Base-by-base conservation (phyloP, 92 coral and sea anemone genomes). In the Ricordea florida region DNA sequence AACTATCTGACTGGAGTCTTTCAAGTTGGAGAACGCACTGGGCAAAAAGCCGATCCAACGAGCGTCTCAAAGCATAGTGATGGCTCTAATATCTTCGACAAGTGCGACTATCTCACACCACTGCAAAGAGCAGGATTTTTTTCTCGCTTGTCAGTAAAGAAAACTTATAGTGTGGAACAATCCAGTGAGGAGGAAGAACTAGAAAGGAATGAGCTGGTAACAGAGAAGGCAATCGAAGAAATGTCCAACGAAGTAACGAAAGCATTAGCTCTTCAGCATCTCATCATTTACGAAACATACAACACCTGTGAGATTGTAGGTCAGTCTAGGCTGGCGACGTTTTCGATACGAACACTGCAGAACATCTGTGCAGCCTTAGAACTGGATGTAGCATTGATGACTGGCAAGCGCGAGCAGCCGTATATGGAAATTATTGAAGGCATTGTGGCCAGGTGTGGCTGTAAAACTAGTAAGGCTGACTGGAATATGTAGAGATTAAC, bases 41-140 rank as follows among this genome's bases (percentile, higher is more conserved):
- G 89, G 26, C 56, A 58, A 52, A 84, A 84, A 62, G 66, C 67
- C 3, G 90, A 84, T 43, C 44, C 85, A 6, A 58, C n/a, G 0
- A 62, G 28, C 31, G 74, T 85, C 4, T 61, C 79, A 16, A 35
- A 73, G 29, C 5, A 68, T 25, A 11, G 32, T 14, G 62, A 78
- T 25, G 84, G 84, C 30, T 35, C 66, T 34, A 44, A 35, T 26
- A 26, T 78, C 24, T 78, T 78, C 30, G 29, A 40, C 27, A 23
- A 22, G 43, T 27, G 46, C 37, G 78, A 78, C n/a, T 78, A 50
- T 59, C 44, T 72, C 14, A 80, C 81, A 14, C 32, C 62, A 27
- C 25, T 17, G 60, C 81, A 48, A 35, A 72, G 72, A 11, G 31
- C 44, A 23, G 45, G 86, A 18, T 69, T 70, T 59, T 79, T 80